These are phyloP conservation scores for Podarcis raffonei DNA, from an alignment of 2,113 vertebrate species.

Conservation along the genomic window DNA sequence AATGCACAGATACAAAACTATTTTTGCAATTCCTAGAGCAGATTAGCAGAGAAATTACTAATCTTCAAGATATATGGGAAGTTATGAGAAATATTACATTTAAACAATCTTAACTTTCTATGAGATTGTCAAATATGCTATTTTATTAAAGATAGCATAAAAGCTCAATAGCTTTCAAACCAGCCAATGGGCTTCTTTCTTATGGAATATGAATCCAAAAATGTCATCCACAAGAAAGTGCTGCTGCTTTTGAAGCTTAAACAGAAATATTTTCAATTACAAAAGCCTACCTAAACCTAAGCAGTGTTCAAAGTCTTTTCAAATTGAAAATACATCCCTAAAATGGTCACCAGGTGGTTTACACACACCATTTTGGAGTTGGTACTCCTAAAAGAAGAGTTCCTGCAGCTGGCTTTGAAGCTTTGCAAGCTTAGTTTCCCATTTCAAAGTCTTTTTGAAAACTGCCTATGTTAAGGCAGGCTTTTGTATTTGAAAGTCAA, in stretches of 20 bases:
- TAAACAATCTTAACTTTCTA: background rate
- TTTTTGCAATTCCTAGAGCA: background rate
- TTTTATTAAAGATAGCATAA: constrained; percentile 33
- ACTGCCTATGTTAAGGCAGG: constrained; percentile 20
- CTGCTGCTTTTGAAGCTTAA: constrained; percentile 52
- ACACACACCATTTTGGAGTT: constrained; percentile 39
- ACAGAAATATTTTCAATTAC: constrained; percentile 59
- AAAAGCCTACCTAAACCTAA: constrained; percentile 49
- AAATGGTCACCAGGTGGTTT: constrained; percentile 42
- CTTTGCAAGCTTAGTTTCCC: constrained; percentile 54
- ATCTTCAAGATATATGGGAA: background rate
- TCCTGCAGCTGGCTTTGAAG: constrained; percentile 45
- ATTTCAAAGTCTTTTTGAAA: constrained; percentile 46
- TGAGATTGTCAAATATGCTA: background rate
- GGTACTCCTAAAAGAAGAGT: constrained; percentile 28
- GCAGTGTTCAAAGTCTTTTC: constrained; percentile 42
- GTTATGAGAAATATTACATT: background rate
- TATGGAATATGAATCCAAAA: constrained; percentile 45
- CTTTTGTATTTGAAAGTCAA: constrained; percentile 66
- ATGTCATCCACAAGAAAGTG: constrained; percentile 45
- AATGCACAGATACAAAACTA: background rate
- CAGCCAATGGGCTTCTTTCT: background rate
- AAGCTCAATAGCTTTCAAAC: constrained; percentile 25
- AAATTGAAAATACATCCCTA: constrained; percentile 57
- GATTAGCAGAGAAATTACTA: background rate